Percentiles rank a stretch among this genome's conserved stretches.
phyloP scores from a whole-genome alignment of 2,113 vertebrate genomes.

The Lichenostomus cassidix region DNA sequence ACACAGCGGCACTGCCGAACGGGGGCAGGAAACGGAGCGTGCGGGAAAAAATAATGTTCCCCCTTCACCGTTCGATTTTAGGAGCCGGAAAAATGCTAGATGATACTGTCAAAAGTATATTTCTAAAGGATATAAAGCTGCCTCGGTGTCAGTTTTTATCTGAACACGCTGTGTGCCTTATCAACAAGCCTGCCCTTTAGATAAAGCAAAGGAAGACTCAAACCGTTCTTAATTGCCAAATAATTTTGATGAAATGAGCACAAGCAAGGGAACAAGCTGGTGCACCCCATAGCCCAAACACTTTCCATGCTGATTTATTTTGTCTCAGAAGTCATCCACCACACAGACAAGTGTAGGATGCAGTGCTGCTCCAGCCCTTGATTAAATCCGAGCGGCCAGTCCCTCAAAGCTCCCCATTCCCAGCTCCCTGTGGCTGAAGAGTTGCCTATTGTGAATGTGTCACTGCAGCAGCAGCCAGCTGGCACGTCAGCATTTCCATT shows the following conservation, averaged over 20 bases:
- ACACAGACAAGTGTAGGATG: background rate
- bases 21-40: background rate
- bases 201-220: background rate
- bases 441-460: background rate
- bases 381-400: background rate
- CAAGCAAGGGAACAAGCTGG: background rate
- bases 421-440: background rate
- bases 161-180: background rate
- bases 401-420: background rate
- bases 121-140: background rate
- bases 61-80: background rate
- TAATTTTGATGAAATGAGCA: background rate
- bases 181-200: background rate
- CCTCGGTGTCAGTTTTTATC: background rate
- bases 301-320: background rate
- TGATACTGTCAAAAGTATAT: fast-evolving
- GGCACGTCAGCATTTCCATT: background rate
- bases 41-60: background rate
- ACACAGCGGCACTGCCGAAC: background rate
- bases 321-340: background rate
- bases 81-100: background rate
- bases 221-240: background rate
- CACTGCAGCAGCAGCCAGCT: constrained; percentile 24
- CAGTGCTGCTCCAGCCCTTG: background rate
- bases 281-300: background rate